These are phyloP conservation scores for Myxocyprinus asiaticus DNA, from an alignment of 2,113 vertebrate genomes.

Conservation along the genomic window DNA sequence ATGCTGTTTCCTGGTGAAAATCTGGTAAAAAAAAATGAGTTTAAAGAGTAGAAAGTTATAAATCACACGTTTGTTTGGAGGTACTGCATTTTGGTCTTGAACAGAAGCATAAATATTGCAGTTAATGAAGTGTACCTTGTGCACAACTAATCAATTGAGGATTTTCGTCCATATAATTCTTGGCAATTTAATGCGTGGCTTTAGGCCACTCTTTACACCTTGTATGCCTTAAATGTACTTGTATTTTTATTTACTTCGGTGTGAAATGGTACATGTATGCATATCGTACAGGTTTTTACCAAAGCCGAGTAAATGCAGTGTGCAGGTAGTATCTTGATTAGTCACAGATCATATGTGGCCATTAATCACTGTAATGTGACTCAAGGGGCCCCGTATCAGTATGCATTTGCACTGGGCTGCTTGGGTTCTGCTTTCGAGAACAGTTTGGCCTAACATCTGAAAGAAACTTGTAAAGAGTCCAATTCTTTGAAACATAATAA, in stretches of 20 bases:
- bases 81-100: background rate
- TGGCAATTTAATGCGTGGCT: background rate
- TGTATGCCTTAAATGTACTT: background rate
- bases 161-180: background rate
- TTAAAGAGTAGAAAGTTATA: too few species aligned
- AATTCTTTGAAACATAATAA: too few species aligned
- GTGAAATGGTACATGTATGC: background rate
- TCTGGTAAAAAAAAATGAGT: too few species aligned
- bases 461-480: too few species aligned
- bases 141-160: background rate
- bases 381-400: constrained; percentile 8
- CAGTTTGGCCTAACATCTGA: background rate
- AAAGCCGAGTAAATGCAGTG: background rate
- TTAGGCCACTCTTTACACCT: background rate
- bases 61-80: too few species aligned
- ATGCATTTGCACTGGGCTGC: background rate
- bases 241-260: too few species aligned
- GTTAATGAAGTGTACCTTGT: background rate
- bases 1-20: too few species aligned
- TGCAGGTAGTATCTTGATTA: constrained; percentile 17
- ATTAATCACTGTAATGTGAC: constrained; percentile 41
- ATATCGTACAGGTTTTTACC: background rate
- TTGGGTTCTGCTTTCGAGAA: background rate
- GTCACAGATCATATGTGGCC: constrained; percentile 19
- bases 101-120: background rate